phyloP scores from a whole-genome alignment of 2,797 vertebrate species.

The Numenius phaeopus region DNA sequence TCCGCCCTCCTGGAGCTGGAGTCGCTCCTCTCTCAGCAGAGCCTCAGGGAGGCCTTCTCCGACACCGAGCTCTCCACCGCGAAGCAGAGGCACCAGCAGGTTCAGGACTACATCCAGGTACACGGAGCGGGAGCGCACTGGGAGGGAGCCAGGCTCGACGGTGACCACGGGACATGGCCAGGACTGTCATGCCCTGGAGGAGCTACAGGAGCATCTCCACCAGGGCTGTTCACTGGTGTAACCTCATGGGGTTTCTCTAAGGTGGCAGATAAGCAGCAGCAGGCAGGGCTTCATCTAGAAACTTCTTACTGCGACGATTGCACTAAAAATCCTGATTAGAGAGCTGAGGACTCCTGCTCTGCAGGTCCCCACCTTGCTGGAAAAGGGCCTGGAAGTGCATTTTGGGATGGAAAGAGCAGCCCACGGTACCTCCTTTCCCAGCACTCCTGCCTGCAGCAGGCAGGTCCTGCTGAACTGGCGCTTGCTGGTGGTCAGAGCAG shows the following conservation, averaged over 20 bases:
- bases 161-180: fast-evolving
- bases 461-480: neutral
- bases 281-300: neutral
- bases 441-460: neutral
- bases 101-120: slow-evolving; percentile 92
- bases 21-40: slow-evolving; percentile 92
- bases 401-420: neutral
- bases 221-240: neutral
- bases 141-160: fast-evolving
- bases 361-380: neutral
- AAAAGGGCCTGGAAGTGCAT: neutral
- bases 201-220: neutral
- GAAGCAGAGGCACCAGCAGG: slow-evolving; percentile 90
- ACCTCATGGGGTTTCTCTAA: fast-evolving
- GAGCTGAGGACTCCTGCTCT: neutral
- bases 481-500: neutral
- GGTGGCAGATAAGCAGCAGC: neutral
- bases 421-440: neutral
- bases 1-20: slow-evolving; percentile 91
- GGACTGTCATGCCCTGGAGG: neutral
- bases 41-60: slow-evolving; percentile 90
- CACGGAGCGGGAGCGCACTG: fast-evolving
- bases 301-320: neutral
- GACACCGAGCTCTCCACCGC: slow-evolving; percentile 86
- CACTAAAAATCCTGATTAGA: neutral